Percentiles rank a stretch among this genome's conserved stretches.
Conservation (phyloP, 2,113 vertebrate species). For the Carassius gibelio region DNA sequence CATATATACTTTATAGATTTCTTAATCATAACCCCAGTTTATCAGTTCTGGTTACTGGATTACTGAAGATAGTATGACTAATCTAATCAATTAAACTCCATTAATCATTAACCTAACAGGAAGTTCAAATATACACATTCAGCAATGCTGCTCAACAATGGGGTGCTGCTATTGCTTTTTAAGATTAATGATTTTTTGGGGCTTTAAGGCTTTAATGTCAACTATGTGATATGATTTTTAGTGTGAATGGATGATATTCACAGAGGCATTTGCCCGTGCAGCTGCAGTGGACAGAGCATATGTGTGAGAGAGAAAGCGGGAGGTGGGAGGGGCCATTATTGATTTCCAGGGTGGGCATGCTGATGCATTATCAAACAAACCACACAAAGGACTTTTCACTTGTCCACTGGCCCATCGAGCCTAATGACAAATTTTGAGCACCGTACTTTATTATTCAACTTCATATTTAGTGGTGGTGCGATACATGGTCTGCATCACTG, state of each 20-base stretch:
- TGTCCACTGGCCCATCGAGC: not conserved
- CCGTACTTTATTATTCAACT: not conserved
- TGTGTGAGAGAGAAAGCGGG: slow-evolving; percentile 16
- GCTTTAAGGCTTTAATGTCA: not conserved
- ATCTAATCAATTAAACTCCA: slow-evolving; percentile 9
- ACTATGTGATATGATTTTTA: not conserved
- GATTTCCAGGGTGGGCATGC: slow-evolving; percentile 64
- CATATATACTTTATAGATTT: not conserved
- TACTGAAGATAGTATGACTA: not conserved
- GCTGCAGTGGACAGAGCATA: slow-evolving; percentile 23
- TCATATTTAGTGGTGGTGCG: not conserved
- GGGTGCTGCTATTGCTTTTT: not conserved
- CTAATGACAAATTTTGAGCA: not conserved
- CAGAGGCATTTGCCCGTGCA: slow-evolving; percentile 23
- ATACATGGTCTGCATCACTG: not conserved
- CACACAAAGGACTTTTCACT: slow-evolving; percentile 51
- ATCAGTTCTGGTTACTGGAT: slow-evolving; percentile 11
- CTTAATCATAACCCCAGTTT: not conserved
- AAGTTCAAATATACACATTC: slow-evolving; percentile 4
- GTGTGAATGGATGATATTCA: slow-evolving; percentile 1
- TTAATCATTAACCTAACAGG: slow-evolving; percentile 1
- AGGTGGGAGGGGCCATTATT: slow-evolving; percentile 60
- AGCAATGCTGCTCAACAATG: slow-evolving; percentile 5
- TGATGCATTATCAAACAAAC: slow-evolving; percentile 70
- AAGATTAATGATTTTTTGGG: not conserved